Evolutionary conservation across 2,797 vertebrate species (phyloP).

Genomic region (Gephyroberyx darwinii): DNA sequence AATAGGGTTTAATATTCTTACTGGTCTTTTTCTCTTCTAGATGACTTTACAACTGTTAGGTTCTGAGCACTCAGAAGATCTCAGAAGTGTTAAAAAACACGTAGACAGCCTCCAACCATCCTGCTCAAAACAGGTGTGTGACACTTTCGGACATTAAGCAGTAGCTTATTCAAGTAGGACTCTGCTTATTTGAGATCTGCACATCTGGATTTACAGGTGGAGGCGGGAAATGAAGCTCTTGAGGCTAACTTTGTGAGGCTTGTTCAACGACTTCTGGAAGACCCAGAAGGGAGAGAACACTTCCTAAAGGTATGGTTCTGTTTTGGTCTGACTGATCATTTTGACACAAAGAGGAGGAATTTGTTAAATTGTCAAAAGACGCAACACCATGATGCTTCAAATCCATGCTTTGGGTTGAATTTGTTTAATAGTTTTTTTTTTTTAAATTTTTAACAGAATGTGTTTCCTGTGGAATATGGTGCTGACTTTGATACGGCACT

Average conservation of each 20-base stretch:
- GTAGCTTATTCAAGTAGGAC: background rate
- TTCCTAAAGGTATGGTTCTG: conserved; percentile 46
- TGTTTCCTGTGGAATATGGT: conserved; percentile 58
- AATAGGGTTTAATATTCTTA: background rate
- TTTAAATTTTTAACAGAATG: conserved; percentile 36
- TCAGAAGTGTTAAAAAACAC: conserved; percentile 28
- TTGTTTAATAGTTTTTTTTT: background rate
- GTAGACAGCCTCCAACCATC: conserved; percentile 32
- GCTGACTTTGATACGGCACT: conserved; percentile 62
- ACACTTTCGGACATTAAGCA: background rate
- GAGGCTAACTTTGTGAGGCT: conserved; percentile 53
- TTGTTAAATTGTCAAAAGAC: background rate
- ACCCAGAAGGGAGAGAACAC: conserved; percentile 48
- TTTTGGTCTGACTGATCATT: background rate
- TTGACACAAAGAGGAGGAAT: background rate
- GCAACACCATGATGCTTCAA: too few species aligned
- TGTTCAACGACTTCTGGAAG: conserved; percentile 55
- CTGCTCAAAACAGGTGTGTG: conserved; percentile 46
- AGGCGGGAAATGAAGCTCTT: conserved; percentile 27
- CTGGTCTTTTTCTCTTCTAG: conserved; percentile 34
- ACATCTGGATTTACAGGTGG: conserved; percentile 32
- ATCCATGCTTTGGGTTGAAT: background rate
- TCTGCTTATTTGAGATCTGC: conserved; percentile 2
- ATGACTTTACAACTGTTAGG: conserved; percentile 53
- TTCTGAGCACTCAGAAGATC: conserved; percentile 47